Percentiles rank a stretch among this genome's conserved stretches.
phyloP scores from a whole-genome alignment of 2,113 vertebrate genomes.

The Nycticebus coucang region DNA sequence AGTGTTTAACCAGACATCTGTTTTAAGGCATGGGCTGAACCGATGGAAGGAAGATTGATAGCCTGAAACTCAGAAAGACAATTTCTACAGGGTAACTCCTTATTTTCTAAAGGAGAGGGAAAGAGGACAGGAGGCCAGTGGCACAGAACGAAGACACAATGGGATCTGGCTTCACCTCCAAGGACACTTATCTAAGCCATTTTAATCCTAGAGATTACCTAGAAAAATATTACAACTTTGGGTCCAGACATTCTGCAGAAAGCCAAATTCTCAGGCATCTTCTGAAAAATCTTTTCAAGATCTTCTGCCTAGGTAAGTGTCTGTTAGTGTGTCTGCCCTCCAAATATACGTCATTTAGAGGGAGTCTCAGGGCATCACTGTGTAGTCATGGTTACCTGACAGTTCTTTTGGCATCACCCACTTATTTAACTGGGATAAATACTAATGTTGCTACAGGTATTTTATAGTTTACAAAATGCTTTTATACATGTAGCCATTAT shows the following conservation, averaged over 20 bases:
- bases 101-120: background rate
- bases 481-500: background rate
- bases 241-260: conserved; percentile 56
- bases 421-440: background rate
- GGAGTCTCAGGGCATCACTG: background rate
- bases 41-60: background rate
- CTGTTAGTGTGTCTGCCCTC: background rate
- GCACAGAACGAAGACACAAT: background rate
- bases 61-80: background rate
- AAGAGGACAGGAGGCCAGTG: background rate
- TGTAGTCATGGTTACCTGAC: background rate
- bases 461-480: background rate
- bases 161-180: conserved; percentile 77
- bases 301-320: conserved; percentile 81
- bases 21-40: background rate
- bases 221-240: conserved; percentile 78
- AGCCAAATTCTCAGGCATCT: conserved; percentile 73
- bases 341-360: background rate
- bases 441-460: background rate
- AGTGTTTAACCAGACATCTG: conserved; percentile 61
- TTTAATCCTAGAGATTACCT: conserved; percentile 81
- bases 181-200: conserved; percentile 76
- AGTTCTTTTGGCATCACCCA: background rate
- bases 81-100: background rate
- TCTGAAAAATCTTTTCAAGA: conserved; percentile 78